Evolutionary conservation across 2,888 invertebrate genomes (phyloP).

Genomic region (Deilephila porcellus): DNA sequence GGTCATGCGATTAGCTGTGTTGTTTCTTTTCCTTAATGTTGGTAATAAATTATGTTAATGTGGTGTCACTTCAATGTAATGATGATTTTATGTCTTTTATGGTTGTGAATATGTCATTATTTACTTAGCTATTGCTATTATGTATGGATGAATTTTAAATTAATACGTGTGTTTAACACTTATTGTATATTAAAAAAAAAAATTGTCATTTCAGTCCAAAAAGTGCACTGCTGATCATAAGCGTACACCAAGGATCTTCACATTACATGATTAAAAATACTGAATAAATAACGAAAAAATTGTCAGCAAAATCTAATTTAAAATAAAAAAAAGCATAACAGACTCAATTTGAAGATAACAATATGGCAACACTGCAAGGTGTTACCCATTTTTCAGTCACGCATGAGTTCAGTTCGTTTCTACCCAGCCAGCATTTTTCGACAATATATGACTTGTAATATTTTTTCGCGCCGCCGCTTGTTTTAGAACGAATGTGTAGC

Average conservation of each 20-base stretch:
- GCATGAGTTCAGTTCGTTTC: slow-evolving; percentile 62
- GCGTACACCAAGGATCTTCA: too few relatives aligned
- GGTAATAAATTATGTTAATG: neutral
- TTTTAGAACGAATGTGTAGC: slow-evolving; percentile 49
- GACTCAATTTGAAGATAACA: slow-evolving; percentile 60
- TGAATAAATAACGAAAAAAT: neutral
- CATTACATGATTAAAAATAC: too few relatives aligned
- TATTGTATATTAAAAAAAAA: too few relatives aligned
- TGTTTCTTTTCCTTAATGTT: slow-evolving; percentile 25
- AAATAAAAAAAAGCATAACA: slow-evolving; percentile 45
- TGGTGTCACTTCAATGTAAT: neutral
- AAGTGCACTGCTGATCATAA: too few relatives aligned
- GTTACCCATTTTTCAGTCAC: slow-evolving; percentile 73
- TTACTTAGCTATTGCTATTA: too few relatives aligned
- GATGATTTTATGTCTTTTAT: too few relatives aligned
- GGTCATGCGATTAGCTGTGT: slow-evolving; percentile 21
- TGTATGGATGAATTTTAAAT: too few relatives aligned
- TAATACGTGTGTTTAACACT: too few relatives aligned
- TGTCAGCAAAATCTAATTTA: neutral
- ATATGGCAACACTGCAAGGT: slow-evolving; percentile 68
- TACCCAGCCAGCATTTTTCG: slow-evolving; percentile 56
- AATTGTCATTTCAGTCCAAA: too few relatives aligned
- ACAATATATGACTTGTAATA: slow-evolving; percentile 61
- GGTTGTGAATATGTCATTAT: too few relatives aligned
- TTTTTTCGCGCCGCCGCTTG: slow-evolving; percentile 58